These are phyloP conservation scores for Leucoraja erinaceus DNA, from an alignment of 2,113 vertebrate genomes.

Conservation along the genomic window DNA sequence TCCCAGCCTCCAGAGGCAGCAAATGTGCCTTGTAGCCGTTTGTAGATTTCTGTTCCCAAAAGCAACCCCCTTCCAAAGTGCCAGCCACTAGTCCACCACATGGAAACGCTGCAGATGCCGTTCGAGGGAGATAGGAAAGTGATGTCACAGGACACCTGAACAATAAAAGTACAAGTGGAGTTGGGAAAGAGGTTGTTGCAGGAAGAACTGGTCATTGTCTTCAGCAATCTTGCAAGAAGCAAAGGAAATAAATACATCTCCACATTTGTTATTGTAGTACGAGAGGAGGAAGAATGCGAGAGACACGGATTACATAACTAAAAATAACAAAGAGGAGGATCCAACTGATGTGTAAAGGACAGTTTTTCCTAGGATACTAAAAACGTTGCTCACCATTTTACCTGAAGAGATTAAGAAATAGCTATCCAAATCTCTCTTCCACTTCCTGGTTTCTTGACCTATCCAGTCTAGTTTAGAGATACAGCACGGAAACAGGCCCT, in stretches of 20 bases:
- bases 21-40: slow-evolving; percentile 69
- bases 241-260: no score
- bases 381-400: not conserved
- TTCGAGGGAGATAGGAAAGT: slow-evolving; percentile 75
- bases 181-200: not conserved
- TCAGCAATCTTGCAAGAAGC: no score
- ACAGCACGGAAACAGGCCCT: no score
- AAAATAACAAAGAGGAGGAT: not conserved
- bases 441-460: not conserved
- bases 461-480: not conserved
- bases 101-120: slow-evolving; percentile 70
- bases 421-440: not conserved
- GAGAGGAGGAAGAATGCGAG: no score
- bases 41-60: slow-evolving; percentile 76
- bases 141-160: slow-evolving; percentile 83
- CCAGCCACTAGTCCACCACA: slow-evolving; percentile 81
- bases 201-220: no score
- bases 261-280: no score
- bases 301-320: not conserved
- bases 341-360: not conserved
- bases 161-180: not conserved
- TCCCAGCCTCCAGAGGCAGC: slow-evolving; percentile 71
- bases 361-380: not conserved
- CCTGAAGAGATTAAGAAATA: not conserved
- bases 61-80: slow-evolving; percentile 79